Percentiles rank a stretch among this genome's conserved stretches.
Evolutionary conservation across 2,113 vertebrate genomes (phyloP).

Genomic region (Brachyistius frenatus): DNA sequence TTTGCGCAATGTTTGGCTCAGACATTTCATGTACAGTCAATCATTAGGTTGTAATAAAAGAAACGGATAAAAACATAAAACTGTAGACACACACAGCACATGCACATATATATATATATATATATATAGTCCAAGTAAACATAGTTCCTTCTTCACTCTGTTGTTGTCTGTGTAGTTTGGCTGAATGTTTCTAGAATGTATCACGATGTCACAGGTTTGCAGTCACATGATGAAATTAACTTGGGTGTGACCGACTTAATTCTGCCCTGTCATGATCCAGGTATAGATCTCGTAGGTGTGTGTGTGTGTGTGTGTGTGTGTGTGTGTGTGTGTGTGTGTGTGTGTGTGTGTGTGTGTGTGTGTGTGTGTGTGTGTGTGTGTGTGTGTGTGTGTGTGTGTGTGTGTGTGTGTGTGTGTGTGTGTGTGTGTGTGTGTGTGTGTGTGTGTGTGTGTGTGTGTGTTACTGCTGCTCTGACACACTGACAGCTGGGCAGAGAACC

Average conservation of each 20-base stretch:
- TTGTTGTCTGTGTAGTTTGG: not conserved
- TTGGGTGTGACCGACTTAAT: slow-evolving; percentile 31
- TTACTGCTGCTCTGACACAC: not conserved
- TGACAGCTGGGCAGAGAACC: not conserved
- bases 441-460: not conserved
- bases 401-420: not conserved
- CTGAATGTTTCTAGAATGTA: slow-evolving; percentile 15
- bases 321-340: not conserved
- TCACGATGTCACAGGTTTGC: slow-evolving; percentile 6
- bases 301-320: not conserved
- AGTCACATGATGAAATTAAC: slow-evolving; percentile 45
- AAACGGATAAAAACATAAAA: not conserved
- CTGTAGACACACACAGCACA: not conserved
- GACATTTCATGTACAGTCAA: not conserved
- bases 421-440: slow-evolving; percentile 1
- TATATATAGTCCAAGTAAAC: too few species aligned
- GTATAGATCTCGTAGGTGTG: not conserved
- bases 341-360: slow-evolving; percentile 7
- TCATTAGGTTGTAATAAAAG: not conserved
- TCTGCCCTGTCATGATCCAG: slow-evolving; percentile 36
- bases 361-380: not conserved
- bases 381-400: slow-evolving; percentile 13
- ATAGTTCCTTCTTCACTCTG: not conserved
- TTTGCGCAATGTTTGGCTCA: not conserved
- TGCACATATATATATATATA: too few species aligned